Percentiles rank a stretch among this genome's conserved stretches.
phyloP scores from a whole-genome alignment of 2,797 vertebrate species.

The Xiphophorus birchmanni region DNA sequence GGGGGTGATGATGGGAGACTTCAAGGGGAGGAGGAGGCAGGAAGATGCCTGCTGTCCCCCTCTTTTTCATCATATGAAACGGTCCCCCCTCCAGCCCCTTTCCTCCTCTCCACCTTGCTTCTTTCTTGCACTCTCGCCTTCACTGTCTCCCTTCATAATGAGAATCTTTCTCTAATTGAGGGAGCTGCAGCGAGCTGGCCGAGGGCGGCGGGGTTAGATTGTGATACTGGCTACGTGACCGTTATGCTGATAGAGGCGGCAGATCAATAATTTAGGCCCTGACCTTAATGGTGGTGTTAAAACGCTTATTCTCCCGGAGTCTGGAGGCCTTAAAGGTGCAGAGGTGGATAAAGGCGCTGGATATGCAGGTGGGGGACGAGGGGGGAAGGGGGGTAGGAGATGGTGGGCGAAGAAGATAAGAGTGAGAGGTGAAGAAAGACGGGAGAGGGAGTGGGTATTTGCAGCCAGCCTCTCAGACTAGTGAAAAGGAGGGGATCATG shows the following conservation, averaged over 20 bases:
- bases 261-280: slow-evolving; percentile 99
- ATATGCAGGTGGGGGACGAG: slow-evolving; percentile 56
- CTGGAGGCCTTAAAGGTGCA: slow-evolving; percentile 85
- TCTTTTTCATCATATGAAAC: slow-evolving; percentile 63
- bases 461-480: slow-evolving; percentile 69
- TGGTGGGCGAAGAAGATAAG: slow-evolving; percentile 74
- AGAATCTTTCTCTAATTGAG: slow-evolving; percentile 98
- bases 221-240: slow-evolving; percentile 94
- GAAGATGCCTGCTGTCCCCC: slow-evolving; percentile 65
- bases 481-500: slow-evolving; percentile 70
- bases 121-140: slow-evolving; percentile 81
- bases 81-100: slow-evolving; percentile 39
- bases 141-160: slow-evolving; percentile 91
- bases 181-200: slow-evolving; percentile 81
- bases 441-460: slow-evolving; percentile 68
- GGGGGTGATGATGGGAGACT: slow-evolving; percentile 85
- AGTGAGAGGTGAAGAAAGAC: slow-evolving; percentile 69
- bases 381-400: slow-evolving; percentile 27
- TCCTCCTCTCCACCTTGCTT: slow-evolving; percentile 44
- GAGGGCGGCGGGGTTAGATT: slow-evolving; percentile 90
- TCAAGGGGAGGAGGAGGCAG: slow-evolving; percentile 71
- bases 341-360: slow-evolving; percentile 71
- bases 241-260: slow-evolving; percentile 95
- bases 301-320: slow-evolving; percentile 90
- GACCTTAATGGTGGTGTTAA: slow-evolving; percentile 95